Conservation (phyloP, 2,113 vertebrate genomes). For the Strigops habroptila region DNA sequence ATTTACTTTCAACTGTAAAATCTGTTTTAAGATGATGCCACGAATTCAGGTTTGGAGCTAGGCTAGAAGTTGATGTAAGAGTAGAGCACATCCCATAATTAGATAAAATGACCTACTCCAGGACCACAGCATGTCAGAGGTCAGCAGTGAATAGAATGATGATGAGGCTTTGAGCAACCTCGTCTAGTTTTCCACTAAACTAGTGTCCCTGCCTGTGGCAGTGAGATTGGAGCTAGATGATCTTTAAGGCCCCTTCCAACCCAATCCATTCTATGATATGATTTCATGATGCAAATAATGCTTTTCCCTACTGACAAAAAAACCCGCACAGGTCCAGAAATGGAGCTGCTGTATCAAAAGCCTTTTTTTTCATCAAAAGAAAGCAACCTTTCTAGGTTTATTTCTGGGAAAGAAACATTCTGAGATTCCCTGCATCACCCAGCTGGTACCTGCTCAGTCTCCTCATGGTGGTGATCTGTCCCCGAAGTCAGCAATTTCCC, state of each 20-base stretch:
- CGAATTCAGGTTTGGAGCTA: neutral
- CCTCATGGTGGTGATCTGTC: neutral
- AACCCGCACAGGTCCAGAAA: neutral
- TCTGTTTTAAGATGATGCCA: neutral
- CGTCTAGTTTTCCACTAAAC: neutral
- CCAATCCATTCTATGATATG: neutral
- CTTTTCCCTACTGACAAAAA: neutral
- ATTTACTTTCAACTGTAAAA: neutral
- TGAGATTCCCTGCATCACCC: neutral
- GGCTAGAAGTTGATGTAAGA: neutral
- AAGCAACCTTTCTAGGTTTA: neutral
- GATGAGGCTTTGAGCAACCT: neutral
- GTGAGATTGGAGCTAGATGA: neutral
- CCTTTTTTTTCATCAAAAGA: neutral
- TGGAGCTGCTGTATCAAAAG: neutral
- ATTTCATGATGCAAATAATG: neutral
- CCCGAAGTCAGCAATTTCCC: fast-evolving
- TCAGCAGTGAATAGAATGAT: neutral
- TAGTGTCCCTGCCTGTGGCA: neutral
- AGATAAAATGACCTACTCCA: neutral
- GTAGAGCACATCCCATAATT: neutral
- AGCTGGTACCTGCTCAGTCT: neutral
- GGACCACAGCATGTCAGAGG: neutral
- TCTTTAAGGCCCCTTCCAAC: neutral
- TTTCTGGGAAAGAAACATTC: neutral